These are phyloP conservation scores for Rhopalosiphum padi DNA, from an alignment of 1,140 invertebrate species.

Conservation along the genomic window DNA sequence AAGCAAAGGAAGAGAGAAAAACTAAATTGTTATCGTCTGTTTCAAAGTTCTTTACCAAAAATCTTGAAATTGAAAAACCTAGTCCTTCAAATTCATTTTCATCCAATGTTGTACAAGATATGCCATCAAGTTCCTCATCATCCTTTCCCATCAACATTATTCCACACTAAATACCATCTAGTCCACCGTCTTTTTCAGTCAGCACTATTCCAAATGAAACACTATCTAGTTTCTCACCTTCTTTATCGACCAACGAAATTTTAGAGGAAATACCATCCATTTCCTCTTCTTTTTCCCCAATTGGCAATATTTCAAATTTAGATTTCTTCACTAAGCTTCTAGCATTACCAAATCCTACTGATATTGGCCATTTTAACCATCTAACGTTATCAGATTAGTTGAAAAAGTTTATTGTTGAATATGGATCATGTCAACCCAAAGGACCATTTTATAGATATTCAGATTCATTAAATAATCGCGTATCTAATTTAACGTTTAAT, in stretches of 20 bases:
- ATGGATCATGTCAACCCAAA: background rate
- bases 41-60: background rate
- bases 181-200: no score
- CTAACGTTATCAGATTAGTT: background rate
- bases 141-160: background rate
- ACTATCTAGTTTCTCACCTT: no score
- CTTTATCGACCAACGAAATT: background rate
- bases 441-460: background rate
- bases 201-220: no score
- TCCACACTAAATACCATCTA: no score
- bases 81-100: background rate
- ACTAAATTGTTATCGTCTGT: background rate
- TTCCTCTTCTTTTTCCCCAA: background rate
- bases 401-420: background rate
- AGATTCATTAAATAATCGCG: background rate
- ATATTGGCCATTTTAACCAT: background rate
- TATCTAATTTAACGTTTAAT: background rate
- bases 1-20: background rate
- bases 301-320: background rate
- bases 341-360: background rate
- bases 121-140: background rate
- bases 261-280: background rate
- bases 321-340: background rate
- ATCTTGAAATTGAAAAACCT: background rate
- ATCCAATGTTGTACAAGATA: background rate